These are phyloP conservation scores for Lasiurus cinereus DNA, from an alignment of 2,113 vertebrate genomes.

Conservation along the genomic window DNA sequence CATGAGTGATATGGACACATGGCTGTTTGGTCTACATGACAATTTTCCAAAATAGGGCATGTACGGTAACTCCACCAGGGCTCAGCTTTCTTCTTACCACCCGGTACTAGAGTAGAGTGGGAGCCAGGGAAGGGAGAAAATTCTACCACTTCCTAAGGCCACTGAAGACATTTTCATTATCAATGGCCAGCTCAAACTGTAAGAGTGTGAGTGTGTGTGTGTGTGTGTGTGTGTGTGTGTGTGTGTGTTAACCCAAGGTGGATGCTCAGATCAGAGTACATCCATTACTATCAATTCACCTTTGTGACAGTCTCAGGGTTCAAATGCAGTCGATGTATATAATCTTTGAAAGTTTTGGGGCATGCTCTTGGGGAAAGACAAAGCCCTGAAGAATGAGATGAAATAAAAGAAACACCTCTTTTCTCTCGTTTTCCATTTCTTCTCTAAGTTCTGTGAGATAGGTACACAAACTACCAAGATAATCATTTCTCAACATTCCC, in stretches of 20 bases:
- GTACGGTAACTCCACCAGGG: not conserved
- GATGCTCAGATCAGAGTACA: not conserved
- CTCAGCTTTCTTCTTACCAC: not conserved
- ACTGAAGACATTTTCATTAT: constrained; percentile 8
- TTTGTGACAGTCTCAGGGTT: not conserved
- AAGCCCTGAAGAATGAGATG: not conserved
- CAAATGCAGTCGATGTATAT: not conserved
- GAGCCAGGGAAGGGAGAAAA: constrained; percentile 9
- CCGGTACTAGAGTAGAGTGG: not conserved
- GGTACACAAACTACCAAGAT: constrained; percentile 58
- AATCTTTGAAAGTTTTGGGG: constrained; percentile 43
- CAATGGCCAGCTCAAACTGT: not conserved
- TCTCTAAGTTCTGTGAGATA: not conserved
- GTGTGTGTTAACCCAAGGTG: not conserved
- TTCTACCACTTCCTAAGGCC: constrained; percentile 6
- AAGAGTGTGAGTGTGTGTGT: not conserved
- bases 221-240: not conserved
- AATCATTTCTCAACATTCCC: constrained; percentile 60
- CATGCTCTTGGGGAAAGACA: not conserved
- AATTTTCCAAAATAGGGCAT: not conserved
- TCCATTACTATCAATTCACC: not conserved
- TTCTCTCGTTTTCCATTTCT: not conserved
- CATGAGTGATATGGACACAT: not conserved
- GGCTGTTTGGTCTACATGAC: not conserved
- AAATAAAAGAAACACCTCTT: not conserved